Evolutionary conservation across 2,797 vertebrate genomes (phyloP), one percentile per base, ranked within the genome.

Genomic region (Coracias cyanogaster): DNA sequence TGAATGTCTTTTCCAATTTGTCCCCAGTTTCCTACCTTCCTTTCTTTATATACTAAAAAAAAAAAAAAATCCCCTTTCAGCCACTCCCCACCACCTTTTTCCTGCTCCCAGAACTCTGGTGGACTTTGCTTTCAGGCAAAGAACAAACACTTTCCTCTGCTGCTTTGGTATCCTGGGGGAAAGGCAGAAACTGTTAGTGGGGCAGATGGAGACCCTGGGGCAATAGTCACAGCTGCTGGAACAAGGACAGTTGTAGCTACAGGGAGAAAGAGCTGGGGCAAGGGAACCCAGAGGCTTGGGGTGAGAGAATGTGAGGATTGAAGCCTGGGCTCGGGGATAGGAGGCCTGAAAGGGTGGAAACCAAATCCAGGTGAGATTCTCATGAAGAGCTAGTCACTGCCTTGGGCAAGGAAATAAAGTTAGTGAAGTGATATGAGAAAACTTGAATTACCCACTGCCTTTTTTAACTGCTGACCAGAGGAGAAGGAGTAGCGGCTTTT

Each of bases 291-390:
- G 51, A 70, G 58, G 35, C 17, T 33, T 82, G 51, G 18, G 55
- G 8, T 28, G 28, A 65, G 28, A 61, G 10, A 3, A 19, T 0
- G 0, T 20, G 49, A 60, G 64, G 48, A 22, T 2, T 51, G 35
- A 46, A 60, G 51, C 31, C 35, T 61, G 46, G 41, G 31, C 18
- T 57, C 35, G 57, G 31, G 52, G 37, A 43, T 2, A 18, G 2
- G 2, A 6, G 18, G 6, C 5, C 67, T 77, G 64, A 37, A 70
- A 89, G 79, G 22, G 16, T 41, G 66, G 57, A 69, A 72, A 72
- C 51, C 12, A 35, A 72, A 66, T 21, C 51, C 61, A 25, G 9
- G 64, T 37, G 29, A 72, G 39, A 35, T 76, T 39, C 29, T 78
- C 0, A 0, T 29, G 37, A n/a, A 83, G 57, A 70, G 29, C 3